phyloP scores from a whole-genome alignment of 1,140 invertebrate species.

The Asobara japonica region DNA sequence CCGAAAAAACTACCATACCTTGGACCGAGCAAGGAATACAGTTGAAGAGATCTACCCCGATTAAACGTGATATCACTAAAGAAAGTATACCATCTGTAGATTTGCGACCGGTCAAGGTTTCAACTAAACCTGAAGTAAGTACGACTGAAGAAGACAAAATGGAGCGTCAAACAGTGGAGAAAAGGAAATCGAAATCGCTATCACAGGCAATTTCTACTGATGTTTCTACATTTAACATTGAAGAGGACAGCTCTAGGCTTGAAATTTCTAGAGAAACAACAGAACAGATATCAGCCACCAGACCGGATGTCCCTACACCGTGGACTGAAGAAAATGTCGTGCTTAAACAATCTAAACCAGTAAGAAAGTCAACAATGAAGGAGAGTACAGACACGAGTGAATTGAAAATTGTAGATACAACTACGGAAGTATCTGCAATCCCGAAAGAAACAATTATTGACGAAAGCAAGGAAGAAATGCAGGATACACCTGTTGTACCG shows the following conservation, averaged over 20 bases:
- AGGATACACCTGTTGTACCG: too few relatives aligned
- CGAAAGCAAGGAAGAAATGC: too few relatives aligned
- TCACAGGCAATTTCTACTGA: neutral
- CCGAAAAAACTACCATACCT: too few relatives aligned
- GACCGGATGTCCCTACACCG: constrained; percentile 57
- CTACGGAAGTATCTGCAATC: neutral
- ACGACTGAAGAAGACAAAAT: constrained; percentile 49
- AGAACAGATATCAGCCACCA: constrained; percentile 37
- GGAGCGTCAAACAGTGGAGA: constrained; percentile 20
- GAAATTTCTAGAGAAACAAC: neutral
- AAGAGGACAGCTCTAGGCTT: neutral
- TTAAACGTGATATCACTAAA: constrained; percentile 55
- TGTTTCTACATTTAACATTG: constrained; percentile 15
- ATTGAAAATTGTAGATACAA: constrained; percentile 63
- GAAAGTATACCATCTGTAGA: constrained; percentile 33
- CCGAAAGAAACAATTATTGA: too few relatives aligned
- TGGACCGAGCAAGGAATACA: constrained; percentile 67
- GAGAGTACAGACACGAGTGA: constrained; percentile 54
- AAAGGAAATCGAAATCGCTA: constrained; percentile 14
- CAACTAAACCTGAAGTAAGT: constrained; percentile 56
- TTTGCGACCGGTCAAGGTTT: constrained; percentile 38
- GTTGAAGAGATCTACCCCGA: constrained; percentile 50
- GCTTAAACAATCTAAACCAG: constrained; percentile 49
- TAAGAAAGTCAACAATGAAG: constrained; percentile 53
- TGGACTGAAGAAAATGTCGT: constrained; percentile 67